These are phyloP conservation scores for Corvus hawaiiensis DNA, from an alignment of 2,113 vertebrate genomes.

Conservation along the genomic window DNA sequence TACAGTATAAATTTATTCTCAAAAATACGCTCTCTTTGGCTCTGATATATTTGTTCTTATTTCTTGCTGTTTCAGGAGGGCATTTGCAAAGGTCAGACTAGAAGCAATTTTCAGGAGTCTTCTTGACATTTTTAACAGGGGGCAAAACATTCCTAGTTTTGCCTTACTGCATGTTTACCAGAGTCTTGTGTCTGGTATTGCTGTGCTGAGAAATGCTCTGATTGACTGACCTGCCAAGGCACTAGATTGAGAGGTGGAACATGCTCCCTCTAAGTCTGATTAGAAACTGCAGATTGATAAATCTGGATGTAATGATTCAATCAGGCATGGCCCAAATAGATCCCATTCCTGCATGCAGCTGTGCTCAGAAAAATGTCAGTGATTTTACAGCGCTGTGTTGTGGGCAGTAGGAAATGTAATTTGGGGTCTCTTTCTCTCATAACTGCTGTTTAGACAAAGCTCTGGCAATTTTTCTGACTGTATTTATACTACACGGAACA, in stretches of 20 bases:
- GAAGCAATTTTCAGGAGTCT: neutral
- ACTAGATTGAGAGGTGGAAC: neutral
- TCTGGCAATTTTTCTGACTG: neutral
- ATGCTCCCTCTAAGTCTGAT: neutral
- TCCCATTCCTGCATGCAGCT: neutral
- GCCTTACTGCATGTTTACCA: neutral
- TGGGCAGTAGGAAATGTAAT: neutral
- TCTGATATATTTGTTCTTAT: neutral
- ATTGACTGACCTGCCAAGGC: constrained; percentile 28
- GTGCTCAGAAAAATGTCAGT: constrained; percentile 2
- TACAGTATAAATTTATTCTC: neutral
- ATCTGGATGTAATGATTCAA: constrained; percentile 12
- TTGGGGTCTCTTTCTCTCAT: neutral
- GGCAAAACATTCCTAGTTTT: neutral
- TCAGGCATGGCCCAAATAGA: neutral
- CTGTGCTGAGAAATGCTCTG: neutral
- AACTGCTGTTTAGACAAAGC: neutral
- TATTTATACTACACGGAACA: neutral
- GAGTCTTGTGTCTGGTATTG: neutral
- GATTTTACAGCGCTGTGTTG: neutral
- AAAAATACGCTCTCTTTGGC: neutral
- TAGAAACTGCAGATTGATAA: constrained; percentile 28
- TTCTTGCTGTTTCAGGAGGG: neutral
- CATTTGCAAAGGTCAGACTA: constrained; percentile 6
- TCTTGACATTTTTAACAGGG: neutral